Evolutionary conservation across 92 coral and sea anemone genomes (phyloP), one percentile per base, ranked within the genome.

Genomic region (Epizoanthus ramosus): DNA sequence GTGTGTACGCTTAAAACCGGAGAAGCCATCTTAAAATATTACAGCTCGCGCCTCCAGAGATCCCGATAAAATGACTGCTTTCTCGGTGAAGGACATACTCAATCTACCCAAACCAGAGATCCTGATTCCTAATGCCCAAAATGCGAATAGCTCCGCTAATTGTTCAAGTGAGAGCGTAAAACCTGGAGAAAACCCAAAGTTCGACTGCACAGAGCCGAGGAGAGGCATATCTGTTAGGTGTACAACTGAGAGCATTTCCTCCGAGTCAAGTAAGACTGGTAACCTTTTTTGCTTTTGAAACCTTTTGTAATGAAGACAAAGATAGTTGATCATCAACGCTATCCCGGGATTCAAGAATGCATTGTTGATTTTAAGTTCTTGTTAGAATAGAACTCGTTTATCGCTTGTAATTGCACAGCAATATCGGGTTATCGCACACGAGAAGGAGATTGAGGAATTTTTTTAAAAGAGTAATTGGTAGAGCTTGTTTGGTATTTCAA

Each of bases 11-110:
- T 86, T 90, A 89, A 88, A 80, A 90, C 89, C 90, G 86, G 83
- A 88, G 94, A 90, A 91, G 98, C 95, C 98, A 91, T 93, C 95
- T 93, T 93, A 83, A 87, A 87, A 73, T 85, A 85, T 88, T 80
- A 77, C 61, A 43, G 85, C 84, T 80, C 84, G 84, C 83, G 77
- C 72, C 89, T 85, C 89, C 58, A 60, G 87, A 47, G 71, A 63
- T 47, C 35, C 66, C 24, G 75, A 80, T 71, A 91, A 88, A 60
- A 93, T 93, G 98, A 91, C 94, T 89, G 90, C 99, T 63, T 97
- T 97, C 72, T 97, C 99, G 22, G 99, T 97, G 15, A 89, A 89
- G 87, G 93, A 97, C 77, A 97, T 97, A 84, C 95, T 97, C 52
- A 89, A 92, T 82, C 89, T 97, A 65, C 93, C 95, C 82, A 92